Base-by-base conservation (phyloP, 2,888 invertebrate genomes). In the Creontiades dilutus region DNA sequence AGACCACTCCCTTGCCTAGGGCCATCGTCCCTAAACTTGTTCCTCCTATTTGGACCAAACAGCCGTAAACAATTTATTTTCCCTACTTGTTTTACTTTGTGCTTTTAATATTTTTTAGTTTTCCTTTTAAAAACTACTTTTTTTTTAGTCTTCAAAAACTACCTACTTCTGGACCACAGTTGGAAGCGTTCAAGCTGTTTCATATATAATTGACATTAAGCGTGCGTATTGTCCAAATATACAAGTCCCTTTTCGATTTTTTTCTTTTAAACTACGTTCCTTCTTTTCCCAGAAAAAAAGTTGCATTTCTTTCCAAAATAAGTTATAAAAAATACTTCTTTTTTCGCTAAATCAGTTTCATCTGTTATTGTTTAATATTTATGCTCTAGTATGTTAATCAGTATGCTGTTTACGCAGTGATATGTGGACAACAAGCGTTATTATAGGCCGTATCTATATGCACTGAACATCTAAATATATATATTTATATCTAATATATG, bases 341-440 rank as follows among this genome's bases (percentile, higher is more conserved):
- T 57, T 27, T 0, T 28, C 27, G 14, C 37, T 75, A 48, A 27
- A 61, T 55, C 47, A 16, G n/a, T 89, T 81, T 55, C 28, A 37
- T 75, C 48, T 57, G 52, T 84, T 84, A 61, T 12, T 37, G 28
- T 75, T 37, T 37, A 86, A 47, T 37, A 52, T 52, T 82, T 80
- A 37, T 80, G 14, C 14, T 48, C 48, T 82, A 52, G 19, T 81
- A 81, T 12, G 47, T 27, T 85, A 37, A 16, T 86, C 86, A 88
- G 76, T 78, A 48, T 52, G 85, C 68, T 86, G 48, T 23, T 68
- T 89, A 37, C 61, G 82, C 75, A 82, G 85, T 91, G 91, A 91
- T 91, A 91, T 91, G 91, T 91, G 90, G 90, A 91, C 90, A 91
- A 90, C 90, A 91, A 91, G 91, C 91, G 90, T 91, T 88, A 87